Base-by-base conservation (phyloP, 2,113 vertebrate genomes). In the Sylvilagus bachmani region DNA sequence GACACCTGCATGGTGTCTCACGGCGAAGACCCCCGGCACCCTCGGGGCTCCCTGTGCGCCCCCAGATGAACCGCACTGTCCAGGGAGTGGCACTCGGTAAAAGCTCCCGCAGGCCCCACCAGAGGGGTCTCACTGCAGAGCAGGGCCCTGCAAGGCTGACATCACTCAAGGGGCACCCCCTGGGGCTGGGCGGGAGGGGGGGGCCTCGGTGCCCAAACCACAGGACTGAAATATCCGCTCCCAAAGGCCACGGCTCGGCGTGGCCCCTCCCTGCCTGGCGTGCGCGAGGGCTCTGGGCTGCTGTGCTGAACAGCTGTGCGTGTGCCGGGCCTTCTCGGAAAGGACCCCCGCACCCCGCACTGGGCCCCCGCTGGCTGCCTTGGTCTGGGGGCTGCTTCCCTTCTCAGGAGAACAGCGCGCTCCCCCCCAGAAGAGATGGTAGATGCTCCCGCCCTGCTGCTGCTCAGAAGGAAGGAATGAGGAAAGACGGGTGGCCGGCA, bases 41-140 rank as follows among this genome's bases (percentile, higher is more conserved):
- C 0, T 6, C 12, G 67, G 83, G 73, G 84, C 3, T 25, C 14
- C 14, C 5, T 0, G 31, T 11, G 21, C 61, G 14, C 11, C 19
- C 75, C 80, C 61, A 75, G 87, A 91, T 97, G 25, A 94, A 80
- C 90, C 38, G 74, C n/a, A 25, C 86, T 61, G 44, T 44, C 44
- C 44, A 44, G 44, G 44, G 44, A 44, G 6, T 7, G 7, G 93
- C 62, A 31, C 49, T 31, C 44, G 70, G 73, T 58, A 31, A 29
- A 5, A 17, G 74, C 86, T 90, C 84, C 69, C 84, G 84, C 92
- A 38, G 7, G 80, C 44, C 74, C 90, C 81, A 70, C 94, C 14
- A n/a, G 93, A 69, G 31, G 92, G 27, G 71, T 89, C 91, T 97
- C 82, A 97, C 96, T 94, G 83, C 90, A 91, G 77, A 91, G 70